phyloP scores from a whole-genome alignment of 2,888 invertebrate genomes.

The Sturmia bella region DNA sequence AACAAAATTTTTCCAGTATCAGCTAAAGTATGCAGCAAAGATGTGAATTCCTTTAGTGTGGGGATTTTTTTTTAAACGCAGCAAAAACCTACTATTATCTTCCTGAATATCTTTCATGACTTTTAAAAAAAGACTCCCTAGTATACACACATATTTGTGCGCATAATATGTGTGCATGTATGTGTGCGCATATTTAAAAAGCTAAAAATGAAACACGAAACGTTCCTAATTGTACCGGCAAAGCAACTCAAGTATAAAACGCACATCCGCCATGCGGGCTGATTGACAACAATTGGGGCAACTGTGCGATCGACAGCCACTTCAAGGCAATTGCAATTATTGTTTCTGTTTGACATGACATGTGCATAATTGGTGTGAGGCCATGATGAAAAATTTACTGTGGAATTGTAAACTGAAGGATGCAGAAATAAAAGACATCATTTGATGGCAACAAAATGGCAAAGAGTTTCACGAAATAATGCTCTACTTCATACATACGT shows the following conservation, averaged over 20 bases:
- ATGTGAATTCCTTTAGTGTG: too few relatives aligned
- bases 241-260: slow-evolving; percentile 71
- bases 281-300: slow-evolving; percentile 75
- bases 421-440: slow-evolving; percentile 5
- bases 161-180: background rate
- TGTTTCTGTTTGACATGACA: slow-evolving; percentile 67
- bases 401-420: slow-evolving; percentile 23
- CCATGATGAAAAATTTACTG: slow-evolving; percentile 37
- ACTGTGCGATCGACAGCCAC: slow-evolving; percentile 74
- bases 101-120: too few relatives aligned
- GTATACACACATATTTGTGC: slow-evolving; percentile 5
- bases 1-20: too few relatives aligned
- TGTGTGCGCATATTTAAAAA: slow-evolving; percentile 23
- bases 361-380: slow-evolving; percentile 71
- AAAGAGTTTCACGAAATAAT: slow-evolving; percentile 25
- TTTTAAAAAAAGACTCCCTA: too few relatives aligned
- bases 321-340: slow-evolving; percentile 73
- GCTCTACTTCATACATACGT: slow-evolving; percentile 10
- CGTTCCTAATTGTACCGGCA: slow-evolving; percentile 58
- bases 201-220: slow-evolving; percentile 67
- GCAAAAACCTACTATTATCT: too few relatives aligned
- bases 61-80: too few relatives aligned
- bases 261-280: slow-evolving; percentile 73
- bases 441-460: slow-evolving; percentile 19
- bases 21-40: too few relatives aligned